These are phyloP conservation scores for Zosterops japonicus DNA, from an alignment of 2,113 vertebrate genomes.

Conservation along the genomic window DNA sequence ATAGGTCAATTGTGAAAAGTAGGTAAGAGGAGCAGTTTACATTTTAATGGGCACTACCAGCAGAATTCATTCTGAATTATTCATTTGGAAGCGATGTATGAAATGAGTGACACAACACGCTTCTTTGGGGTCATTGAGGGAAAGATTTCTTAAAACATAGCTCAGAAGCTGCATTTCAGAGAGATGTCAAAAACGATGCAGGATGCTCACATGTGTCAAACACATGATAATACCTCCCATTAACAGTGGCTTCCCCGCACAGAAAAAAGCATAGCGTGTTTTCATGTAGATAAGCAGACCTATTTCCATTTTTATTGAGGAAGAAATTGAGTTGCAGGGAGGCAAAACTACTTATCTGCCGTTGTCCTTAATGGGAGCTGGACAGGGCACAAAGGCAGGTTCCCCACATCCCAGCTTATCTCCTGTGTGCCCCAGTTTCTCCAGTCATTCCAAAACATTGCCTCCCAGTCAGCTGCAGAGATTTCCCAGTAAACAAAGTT, in stretches of 20 bases:
- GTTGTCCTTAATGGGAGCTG: not conserved
- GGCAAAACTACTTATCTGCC: not conserved
- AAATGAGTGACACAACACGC: not conserved
- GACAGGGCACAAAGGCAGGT: slow-evolving; percentile 10
- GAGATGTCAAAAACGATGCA: not conserved
- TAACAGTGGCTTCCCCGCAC: not conserved
- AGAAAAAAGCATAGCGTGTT: not conserved
- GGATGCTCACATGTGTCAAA: not conserved
- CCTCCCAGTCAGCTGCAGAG: slow-evolving; percentile 48
- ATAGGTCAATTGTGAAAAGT: slow-evolving; percentile 3
- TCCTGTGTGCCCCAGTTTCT: not conserved
- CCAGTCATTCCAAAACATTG: slow-evolving; percentile 25
- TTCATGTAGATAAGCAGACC: slow-evolving; percentile 8
- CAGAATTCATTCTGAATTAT: not conserved
- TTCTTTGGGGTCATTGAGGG: not conserved
- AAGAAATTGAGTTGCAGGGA: not conserved
- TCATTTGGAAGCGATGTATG: not conserved
- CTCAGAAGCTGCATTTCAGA: not conserved
- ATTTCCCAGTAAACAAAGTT: slow-evolving; percentile 51
- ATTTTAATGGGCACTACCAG: not conserved
- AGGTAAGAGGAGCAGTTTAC: not conserved
- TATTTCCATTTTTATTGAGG: slow-evolving; percentile 47
- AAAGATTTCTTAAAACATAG: not conserved
- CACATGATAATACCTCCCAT: not conserved
- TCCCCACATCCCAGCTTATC: slow-evolving; percentile 7